A percentile compares a stretch with the other conserved stretches of the same genome.
Conservation (phyloP, 2,113 vertebrate species). For the Trematomus loennbergii region DNA sequence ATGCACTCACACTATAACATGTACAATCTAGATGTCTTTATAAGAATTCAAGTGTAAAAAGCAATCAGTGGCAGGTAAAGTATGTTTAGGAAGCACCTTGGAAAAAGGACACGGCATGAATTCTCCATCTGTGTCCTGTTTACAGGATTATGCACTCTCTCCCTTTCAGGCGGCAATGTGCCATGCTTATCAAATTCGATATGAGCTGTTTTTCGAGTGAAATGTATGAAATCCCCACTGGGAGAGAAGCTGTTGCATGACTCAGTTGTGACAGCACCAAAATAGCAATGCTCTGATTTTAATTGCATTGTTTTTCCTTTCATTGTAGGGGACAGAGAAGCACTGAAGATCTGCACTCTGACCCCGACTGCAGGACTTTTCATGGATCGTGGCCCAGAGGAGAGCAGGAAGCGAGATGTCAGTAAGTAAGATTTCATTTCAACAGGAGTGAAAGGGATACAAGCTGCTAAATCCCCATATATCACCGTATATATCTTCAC, state of each 20-base stretch:
- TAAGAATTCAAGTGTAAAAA: constrained; percentile 1
- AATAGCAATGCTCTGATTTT: constrained; percentile 17
- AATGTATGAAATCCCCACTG: constrained; percentile 47
- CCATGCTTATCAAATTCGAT: constrained; percentile 68
- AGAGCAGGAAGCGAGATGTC: constrained; percentile 25
- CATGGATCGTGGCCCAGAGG: constrained; percentile 19
- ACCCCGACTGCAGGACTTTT: constrained; percentile 9
- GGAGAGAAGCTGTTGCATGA: constrained; percentile 40
- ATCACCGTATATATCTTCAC: constrained; percentile 65
- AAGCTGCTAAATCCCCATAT: constrained; percentile 61
- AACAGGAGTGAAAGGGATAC: constrained; percentile 29
- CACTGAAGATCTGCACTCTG: constrained; percentile 1
- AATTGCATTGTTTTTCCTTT: constrained; percentile 13
- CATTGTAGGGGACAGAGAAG: not conserved
- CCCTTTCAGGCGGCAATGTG: constrained; percentile 47
- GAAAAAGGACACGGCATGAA: constrained; percentile 35
- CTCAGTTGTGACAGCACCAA: constrained; percentile 14
- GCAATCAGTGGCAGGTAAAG: constrained; percentile 1
- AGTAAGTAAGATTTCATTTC: constrained; percentile 55
- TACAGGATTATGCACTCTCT: constrained; percentile 65
- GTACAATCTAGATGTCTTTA: not conserved
- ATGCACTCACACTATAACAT: not conserved
- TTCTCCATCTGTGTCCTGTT: constrained; percentile 50
- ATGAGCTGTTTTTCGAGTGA: constrained; percentile 67
- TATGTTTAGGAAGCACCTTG: constrained; percentile 45